phyloP scores from a whole-genome alignment of 2,888 invertebrate species.

The Ashinkailepas kermadecensis region DNA sequence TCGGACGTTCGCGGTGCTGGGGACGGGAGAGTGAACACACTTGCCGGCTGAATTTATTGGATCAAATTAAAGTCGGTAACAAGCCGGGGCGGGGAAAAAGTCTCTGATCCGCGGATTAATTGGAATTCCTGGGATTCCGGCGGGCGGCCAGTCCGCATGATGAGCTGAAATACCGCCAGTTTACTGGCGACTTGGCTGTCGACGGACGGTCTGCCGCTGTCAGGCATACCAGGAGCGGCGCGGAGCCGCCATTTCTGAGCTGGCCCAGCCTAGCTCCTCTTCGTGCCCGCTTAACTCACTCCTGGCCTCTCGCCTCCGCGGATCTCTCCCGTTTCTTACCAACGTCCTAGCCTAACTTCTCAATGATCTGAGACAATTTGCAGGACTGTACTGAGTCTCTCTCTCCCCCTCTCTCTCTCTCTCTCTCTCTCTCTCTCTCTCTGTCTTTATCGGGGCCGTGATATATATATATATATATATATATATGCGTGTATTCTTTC shows the following conservation, averaged over 20 bases:
- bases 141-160: conserved; percentile 21
- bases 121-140: conserved; percentile 13
- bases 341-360: no score
- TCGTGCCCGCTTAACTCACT: no score
- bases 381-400: no score
- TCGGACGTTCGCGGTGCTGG: neutral
- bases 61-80: conserved; percentile 19
- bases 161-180: conserved; percentile 22
- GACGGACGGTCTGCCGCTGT: neutral
- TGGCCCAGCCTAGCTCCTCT: neutral
- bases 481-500: no score
- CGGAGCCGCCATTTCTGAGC: neutral
- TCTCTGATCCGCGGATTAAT: conserved; percentile 20
- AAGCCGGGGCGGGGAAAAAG: conserved; percentile 15
- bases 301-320: no score
- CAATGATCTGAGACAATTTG: no score
- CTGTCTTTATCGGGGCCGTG: conserved; percentile 27
- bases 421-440: conserved; percentile 26
- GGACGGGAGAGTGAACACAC: conserved; percentile 6
- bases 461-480: no score
- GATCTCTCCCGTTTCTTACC: no score
- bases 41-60: conserved; percentile 17
- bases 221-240: neutral
- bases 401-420: no score
- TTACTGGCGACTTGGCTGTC: neutral